phyloP scores from a whole-genome alignment of 2,113 vertebrate species.

The Poeciliopsis occidentalis region DNA sequence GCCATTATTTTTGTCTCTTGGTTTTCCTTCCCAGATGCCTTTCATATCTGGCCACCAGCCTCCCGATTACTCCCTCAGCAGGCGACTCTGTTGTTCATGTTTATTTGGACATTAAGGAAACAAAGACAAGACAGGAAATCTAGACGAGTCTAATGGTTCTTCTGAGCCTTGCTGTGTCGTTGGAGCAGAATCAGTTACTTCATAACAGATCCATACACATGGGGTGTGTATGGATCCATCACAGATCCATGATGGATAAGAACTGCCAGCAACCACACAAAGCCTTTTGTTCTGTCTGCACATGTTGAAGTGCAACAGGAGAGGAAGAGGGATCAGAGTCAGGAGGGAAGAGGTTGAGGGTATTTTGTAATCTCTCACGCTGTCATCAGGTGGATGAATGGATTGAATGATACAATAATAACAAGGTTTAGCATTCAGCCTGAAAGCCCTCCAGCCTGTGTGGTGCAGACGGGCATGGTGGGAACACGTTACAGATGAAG shows the following conservation, averaged over 20 bases:
- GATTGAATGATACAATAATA: constrained; percentile 58
- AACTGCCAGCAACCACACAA: too few relatives aligned
- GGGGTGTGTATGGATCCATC: too few relatives aligned
- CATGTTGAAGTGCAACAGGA: constrained; percentile 7
- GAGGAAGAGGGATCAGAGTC: constrained; percentile 10
- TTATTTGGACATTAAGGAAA: too few relatives aligned
- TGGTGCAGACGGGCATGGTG: constrained; percentile 20
- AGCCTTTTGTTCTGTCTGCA: constrained; percentile 23
- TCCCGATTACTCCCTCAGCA: too few relatives aligned
- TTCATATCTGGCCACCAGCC: too few relatives aligned
- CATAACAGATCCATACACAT: neutral
- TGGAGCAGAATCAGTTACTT: neutral
- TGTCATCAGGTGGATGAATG: constrained; percentile 43
- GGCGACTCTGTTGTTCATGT: too few relatives aligned
- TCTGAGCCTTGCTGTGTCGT: neutral
- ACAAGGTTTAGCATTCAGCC: constrained; percentile 36
- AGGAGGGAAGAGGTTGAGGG: constrained; percentile 16
- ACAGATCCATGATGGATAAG: neutral
- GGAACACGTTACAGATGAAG: constrained; percentile 57
- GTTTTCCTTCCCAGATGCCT: too few relatives aligned
- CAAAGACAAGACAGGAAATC: too few relatives aligned
- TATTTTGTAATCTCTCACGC: constrained; percentile 29
- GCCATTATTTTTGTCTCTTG: too few relatives aligned
- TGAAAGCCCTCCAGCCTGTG: constrained; percentile 14
- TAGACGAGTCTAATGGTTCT: too few relatives aligned